Evolutionary conservation across 2,113 vertebrate species (phyloP), one percentile per base, ranked within the genome.

Genomic region (Empidonax alnorum): DNA sequence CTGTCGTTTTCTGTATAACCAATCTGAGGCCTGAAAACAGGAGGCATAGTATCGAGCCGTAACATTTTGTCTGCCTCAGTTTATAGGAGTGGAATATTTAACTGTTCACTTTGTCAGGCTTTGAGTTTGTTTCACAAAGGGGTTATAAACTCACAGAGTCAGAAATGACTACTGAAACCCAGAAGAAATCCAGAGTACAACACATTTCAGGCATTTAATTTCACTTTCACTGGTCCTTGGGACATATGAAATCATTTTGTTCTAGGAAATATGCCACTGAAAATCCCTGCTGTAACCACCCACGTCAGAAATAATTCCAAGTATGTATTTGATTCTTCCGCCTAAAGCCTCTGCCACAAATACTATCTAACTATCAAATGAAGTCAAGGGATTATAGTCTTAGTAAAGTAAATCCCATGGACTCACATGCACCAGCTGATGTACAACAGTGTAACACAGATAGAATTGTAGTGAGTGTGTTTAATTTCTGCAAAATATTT

Each of bases 341-440:
- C 72, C 75, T 86, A 94, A 95, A 96, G 65, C 92, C 76, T 87
- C 79, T 14, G 19, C 72, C 61, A 85, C 75, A 96, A 89, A 93
- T 21, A 96, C 63, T 93, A 96, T 95, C 95, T 87, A 94, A 95
- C 93, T 96, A 93, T 93, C 85, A 93, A 96, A 96, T 96, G 90
- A 94, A 95, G 85, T 94, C 93, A 75, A 68, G 65, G 76, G 93
- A 96, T 97, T 97, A 96, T 85, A 84, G 90, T 91, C 3, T 96
- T 96, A 96, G 91, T 47, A 94, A 74, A 13, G 67, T 93, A 96
- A 96, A 96, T 96, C 93, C 84, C 62, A 71, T 52, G 63, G 78
- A 87, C 83, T 88, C 94, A 84, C 82, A 89, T 65, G 59, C 79
- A 81, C 61, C 83, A 81, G 72, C 82, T 93, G 90, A 95, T 90